Evolutionary conservation across 2,797 vertebrate genomes (phyloP).

Genomic region (Merluccius polli): DNA sequence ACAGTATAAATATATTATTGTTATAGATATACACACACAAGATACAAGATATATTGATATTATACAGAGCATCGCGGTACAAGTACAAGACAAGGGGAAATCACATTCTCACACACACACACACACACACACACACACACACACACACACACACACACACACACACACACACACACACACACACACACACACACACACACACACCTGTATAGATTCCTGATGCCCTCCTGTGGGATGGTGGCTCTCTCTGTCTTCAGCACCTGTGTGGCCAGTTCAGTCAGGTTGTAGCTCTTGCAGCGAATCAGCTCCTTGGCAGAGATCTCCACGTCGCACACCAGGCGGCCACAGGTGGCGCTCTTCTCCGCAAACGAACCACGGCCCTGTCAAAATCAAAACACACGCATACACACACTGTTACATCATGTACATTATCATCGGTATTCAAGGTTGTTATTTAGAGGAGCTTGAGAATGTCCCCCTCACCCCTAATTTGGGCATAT

Average conservation of each 20-base stretch:
- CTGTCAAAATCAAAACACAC: constrained; percentile 55
- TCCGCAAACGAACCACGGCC: constrained; percentile 90
- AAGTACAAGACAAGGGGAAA: too few relatives aligned
- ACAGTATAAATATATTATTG: too few relatives aligned
- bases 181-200: not conserved
- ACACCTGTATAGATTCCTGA: constrained; percentile 88
- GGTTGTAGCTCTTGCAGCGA: constrained; percentile 94
- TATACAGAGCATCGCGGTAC: too few relatives aligned
- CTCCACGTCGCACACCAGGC: constrained; percentile 93
- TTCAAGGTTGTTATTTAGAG: not conserved
- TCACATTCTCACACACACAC: too few relatives aligned
- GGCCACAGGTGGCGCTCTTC: constrained; percentile 93
- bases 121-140: not conserved
- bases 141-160: constrained; percentile 58
- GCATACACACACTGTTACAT: not conserved
- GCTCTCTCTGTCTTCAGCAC: constrained; percentile 84
- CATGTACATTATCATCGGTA: not conserved
- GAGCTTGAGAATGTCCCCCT: constrained; percentile 14
- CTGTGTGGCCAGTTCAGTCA: constrained; percentile 86
- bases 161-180: not conserved
- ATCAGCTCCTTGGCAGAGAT: constrained; percentile 97
- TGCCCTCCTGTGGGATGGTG: constrained; percentile 78
- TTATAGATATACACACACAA: too few relatives aligned
- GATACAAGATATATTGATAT: too few relatives aligned
- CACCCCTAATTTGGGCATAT: constrained; percentile 97